phyloP scores from a whole-genome alignment of 2,113 vertebrate species.

The Ariopsis seemanni region DNA sequence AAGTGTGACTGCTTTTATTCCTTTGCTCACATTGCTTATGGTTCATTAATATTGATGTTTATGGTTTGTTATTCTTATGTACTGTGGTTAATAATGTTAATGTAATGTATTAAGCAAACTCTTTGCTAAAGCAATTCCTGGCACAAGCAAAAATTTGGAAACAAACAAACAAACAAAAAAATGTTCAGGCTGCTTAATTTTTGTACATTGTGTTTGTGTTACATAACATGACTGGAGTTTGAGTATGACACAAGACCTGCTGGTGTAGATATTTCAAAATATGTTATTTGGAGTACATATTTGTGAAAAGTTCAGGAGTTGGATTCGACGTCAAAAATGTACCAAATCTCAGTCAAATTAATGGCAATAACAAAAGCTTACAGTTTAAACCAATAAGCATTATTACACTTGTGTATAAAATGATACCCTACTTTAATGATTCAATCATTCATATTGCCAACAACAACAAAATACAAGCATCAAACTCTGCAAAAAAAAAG shows the following conservation, averaged over 20 bases:
- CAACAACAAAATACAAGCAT: neutral
- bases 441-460: neutral
- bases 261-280: neutral
- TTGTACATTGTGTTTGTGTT: neutral
- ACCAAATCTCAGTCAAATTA: neutral
- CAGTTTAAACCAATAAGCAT: neutral
- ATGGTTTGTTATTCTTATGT: neutral
- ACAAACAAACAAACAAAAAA: neutral
- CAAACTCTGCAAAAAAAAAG: conserved; percentile 34
- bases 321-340: neutral
- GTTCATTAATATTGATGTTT: neutral
- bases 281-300: neutral
- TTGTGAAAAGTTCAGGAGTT: neutral
- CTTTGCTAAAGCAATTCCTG: neutral
- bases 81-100: neutral
- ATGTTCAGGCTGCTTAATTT: neutral
- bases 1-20: neutral
- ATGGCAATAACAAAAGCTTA: neutral
- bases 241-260: neutral
- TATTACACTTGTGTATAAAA: neutral
- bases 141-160: neutral
- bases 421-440: neutral
- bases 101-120: neutral
- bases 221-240: neutral
- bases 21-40: neutral